phyloP scores from a whole-genome alignment of 1,140 invertebrate species.

The Anastatus disparis region DNA sequence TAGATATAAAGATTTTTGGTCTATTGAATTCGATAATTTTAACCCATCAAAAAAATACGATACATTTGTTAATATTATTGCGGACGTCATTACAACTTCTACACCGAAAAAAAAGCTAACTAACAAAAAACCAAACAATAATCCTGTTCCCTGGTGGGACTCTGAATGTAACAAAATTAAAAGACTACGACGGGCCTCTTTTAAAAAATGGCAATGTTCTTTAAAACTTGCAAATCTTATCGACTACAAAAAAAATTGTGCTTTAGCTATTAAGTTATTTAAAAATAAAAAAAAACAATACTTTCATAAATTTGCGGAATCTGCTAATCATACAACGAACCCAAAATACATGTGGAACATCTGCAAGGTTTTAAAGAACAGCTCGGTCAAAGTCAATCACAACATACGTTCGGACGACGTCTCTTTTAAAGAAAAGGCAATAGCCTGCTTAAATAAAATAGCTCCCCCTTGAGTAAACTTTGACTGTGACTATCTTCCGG shows the following conservation, averaged over 20 bases:
- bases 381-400: neutral
- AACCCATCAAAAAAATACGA: neutral
- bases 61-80: neutral
- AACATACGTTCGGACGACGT: neutral
- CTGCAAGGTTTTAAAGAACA: neutral
- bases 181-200: slow-evolving; percentile 12
- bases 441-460: neutral
- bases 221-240: slow-evolving; percentile 14
- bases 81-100: neutral
- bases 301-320: neutral
- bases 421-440: neutral
- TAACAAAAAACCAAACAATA: neutral
- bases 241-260: slow-evolving; percentile 26
- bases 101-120: slow-evolving; percentile 1
- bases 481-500: neutral
- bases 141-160: slow-evolving; percentile 41
- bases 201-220: slow-evolving; percentile 36
- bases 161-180: slow-evolving; percentile 30
- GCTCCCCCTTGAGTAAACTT: neutral
- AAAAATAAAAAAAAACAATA: slow-evolving; percentile 23
- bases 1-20: neutral
- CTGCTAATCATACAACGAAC: neutral
- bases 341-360: neutral
- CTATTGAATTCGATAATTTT: neutral
- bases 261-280: slow-evolving; percentile 10